A percentile compares a stretch with the other conserved stretches of the same genome.
Evolutionary conservation across 2,113 vertebrate genomes (phyloP).

Genomic region (Echinops telfairi): DNA sequence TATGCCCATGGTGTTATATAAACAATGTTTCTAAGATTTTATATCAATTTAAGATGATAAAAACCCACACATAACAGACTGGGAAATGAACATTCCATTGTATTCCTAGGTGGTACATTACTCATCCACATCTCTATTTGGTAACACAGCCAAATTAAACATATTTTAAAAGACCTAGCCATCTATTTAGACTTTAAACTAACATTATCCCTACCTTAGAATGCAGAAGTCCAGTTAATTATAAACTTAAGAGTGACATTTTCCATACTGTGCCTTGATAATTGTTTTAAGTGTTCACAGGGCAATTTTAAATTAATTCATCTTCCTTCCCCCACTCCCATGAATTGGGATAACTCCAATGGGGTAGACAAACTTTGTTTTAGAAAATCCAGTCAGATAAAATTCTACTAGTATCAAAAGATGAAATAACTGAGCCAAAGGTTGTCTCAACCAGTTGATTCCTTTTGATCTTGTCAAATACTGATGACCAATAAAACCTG

Average conservation of each 20-base stretch:
- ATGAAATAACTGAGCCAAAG: conserved; percentile 57
- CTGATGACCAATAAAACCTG: background rate
- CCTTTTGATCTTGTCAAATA: background rate
- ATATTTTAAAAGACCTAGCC: conserved; percentile 66
- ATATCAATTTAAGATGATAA: conserved; percentile 78
- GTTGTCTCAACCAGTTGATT: background rate
- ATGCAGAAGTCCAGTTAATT: conserved; percentile 71
- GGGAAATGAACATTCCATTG: conserved; percentile 72
- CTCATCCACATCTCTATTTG: conserved; percentile 66
- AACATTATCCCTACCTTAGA: conserved; percentile 62
- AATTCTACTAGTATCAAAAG: conserved; percentile 18
- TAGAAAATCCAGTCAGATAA: conserved; percentile 16
- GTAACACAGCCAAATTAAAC: conserved; percentile 80
- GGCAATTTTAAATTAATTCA: conserved; percentile 9
- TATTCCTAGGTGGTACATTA: conserved; percentile 80
- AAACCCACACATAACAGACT: conserved; percentile 73
- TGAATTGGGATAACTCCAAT: background rate
- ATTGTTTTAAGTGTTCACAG: conserved; percentile 40
- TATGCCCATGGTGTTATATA: conserved; percentile 71
- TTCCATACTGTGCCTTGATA: conserved; percentile 38
- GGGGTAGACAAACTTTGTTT: conserved; percentile 23
- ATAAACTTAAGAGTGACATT: conserved; percentile 48
- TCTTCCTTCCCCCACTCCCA: background rate
- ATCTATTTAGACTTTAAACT: conserved; percentile 67
- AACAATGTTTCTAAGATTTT: conserved; percentile 80